phyloP scores from a whole-genome alignment of 2,888 invertebrate genomes.

The Hetaerina titia region DNA sequence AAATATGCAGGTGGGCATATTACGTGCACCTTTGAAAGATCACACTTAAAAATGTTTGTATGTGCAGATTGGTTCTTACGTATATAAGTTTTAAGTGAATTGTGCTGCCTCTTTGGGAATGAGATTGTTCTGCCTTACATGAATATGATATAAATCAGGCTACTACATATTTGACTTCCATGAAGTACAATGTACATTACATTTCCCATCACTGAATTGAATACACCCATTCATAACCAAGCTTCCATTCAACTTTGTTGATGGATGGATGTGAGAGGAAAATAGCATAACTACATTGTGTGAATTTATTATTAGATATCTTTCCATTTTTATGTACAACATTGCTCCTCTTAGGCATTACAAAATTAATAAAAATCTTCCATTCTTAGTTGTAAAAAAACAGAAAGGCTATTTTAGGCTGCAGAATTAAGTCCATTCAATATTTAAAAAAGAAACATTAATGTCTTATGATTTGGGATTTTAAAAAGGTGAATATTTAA shows the following conservation, averaged over 20 bases:
- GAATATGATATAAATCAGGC: slow-evolving; percentile 66
- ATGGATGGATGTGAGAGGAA: slow-evolving; percentile 59
- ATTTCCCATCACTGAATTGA: slow-evolving; percentile 62
- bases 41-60: slow-evolving; percentile 68
- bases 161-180: slow-evolving; percentile 67
- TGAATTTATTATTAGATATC: slow-evolving; percentile 66
- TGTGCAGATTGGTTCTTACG: slow-evolving; percentile 69
- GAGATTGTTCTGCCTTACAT: slow-evolving; percentile 68
- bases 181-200: slow-evolving; percentile 68
- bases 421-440: slow-evolving; percentile 65
- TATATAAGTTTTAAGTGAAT: slow-evolving; percentile 69
- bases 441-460: slow-evolving; percentile 62
- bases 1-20: slow-evolving; percentile 63
- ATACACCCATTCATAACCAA: slow-evolving; percentile 61
- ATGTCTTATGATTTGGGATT: slow-evolving; percentile 58
- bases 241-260: slow-evolving; percentile 64
- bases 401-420: slow-evolving; percentile 66
- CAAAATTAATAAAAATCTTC: slow-evolving; percentile 66
- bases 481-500: slow-evolving; percentile 59
- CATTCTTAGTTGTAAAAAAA: slow-evolving; percentile 66
- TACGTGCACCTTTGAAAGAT: slow-evolving; percentile 63
- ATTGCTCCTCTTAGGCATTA: slow-evolving; percentile 67
- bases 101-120: slow-evolving; percentile 68
- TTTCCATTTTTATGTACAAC: slow-evolving; percentile 67
- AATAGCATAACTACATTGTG: slow-evolving; percentile 65